Evolutionary conservation across 2,888 invertebrate genomes (phyloP).

Genomic region (Xestobium rufovillosum): DNA sequence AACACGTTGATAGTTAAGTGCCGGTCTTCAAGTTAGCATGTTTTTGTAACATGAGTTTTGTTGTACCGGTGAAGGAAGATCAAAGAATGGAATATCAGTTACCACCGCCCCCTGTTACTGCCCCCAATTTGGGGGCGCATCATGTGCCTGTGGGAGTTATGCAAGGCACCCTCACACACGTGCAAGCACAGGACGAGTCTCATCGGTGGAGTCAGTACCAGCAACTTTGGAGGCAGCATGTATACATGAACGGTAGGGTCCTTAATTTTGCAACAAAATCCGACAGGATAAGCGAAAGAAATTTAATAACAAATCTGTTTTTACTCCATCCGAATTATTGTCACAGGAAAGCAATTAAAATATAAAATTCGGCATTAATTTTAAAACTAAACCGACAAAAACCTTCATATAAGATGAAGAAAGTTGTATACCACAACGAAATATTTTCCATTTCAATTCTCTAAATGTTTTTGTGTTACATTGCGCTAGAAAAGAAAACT

Average conservation of each 20-base stretch:
- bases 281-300: too few species aligned
- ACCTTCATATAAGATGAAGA: too few species aligned
- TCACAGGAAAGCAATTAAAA: too few species aligned
- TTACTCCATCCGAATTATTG: too few species aligned
- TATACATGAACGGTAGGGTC: slow-evolving; percentile 68
- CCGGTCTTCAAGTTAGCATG: slow-evolving; percentile 41
- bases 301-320: too few species aligned
- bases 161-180: slow-evolving; percentile 57
- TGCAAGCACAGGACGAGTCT: slow-evolving; percentile 53
- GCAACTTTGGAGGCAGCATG: slow-evolving; percentile 73
- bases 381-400: too few species aligned
- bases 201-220: slow-evolving; percentile 60
- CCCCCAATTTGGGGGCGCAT: slow-evolving; percentile 38
- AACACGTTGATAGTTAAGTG: slow-evolving; percentile 20
- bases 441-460: too few species aligned
- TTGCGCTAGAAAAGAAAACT: too few species aligned
- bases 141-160: slow-evolving; percentile 59
- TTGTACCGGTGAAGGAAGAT: slow-evolving; percentile 40
- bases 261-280: too few species aligned
- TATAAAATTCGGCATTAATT: too few species aligned
- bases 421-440: too few species aligned
- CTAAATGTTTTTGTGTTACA: too few species aligned
- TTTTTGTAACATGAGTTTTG: slow-evolving; percentile 42
- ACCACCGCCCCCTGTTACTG: slow-evolving; percentile 43
- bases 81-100: slow-evolving; percentile 46